phyloP scores from a whole-genome alignment of 1,140 invertebrate species.

The Meloidogyne floridensis region DNA sequence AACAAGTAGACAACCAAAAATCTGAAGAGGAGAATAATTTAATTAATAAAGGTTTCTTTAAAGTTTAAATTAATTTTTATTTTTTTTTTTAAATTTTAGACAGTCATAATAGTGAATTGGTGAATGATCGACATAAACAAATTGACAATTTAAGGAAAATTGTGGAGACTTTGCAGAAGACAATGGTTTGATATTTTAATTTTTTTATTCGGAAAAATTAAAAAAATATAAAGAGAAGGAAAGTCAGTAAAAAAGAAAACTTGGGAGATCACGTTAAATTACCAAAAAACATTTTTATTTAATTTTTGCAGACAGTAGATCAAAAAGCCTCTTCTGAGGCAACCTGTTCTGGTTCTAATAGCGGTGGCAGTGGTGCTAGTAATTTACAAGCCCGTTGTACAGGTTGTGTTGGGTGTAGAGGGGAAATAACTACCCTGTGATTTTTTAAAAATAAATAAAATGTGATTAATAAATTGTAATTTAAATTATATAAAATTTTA shows the following conservation, averaged over 20 bases:
- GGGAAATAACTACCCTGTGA: conserved; percentile 37
- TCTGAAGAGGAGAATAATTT: not conserved
- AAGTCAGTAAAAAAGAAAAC: too few relatives aligned
- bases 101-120: not conserved
- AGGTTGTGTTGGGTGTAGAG: conserved; percentile 37
- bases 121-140: not conserved
- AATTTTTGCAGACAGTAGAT: not conserved
- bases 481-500: not conserved
- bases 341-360: not conserved
- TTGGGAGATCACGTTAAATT: too few relatives aligned
- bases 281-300: not conserved
- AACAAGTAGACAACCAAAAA: not conserved
- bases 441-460: conserved; percentile 5
- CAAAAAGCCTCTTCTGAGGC: not conserved
- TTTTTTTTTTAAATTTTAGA: not conserved
- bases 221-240: not conserved
- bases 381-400: conserved; percentile 23
- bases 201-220: not conserved
- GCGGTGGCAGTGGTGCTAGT: not conserved
- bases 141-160: not conserved
- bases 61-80: not conserved
- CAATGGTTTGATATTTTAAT: not conserved
- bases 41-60: not conserved
- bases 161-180: not conserved
- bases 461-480: not conserved